Base-by-base conservation (phyloP, 2,113 vertebrate species). In the Grammomys surdaster region DNA sequence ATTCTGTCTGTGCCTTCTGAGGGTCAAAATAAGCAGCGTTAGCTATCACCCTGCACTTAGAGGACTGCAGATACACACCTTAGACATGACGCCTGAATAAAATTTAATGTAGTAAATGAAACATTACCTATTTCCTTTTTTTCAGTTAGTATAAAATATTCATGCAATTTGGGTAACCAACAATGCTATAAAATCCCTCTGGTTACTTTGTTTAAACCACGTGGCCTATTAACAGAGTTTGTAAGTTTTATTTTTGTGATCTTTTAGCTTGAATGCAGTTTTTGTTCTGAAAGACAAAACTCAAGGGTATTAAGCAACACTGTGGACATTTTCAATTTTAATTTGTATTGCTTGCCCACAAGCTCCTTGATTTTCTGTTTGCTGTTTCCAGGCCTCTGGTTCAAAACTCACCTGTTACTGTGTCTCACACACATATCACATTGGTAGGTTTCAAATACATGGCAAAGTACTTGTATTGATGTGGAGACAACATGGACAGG, bases 101-200 rank as follows among this genome's bases (percentile, higher is more conserved):
- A 88, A 87, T 67, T 80, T 92, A 90, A 81, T 92, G 76, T 85
- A 69, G 84, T 2, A 86, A 69, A 56, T 51, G 36, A 77, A 46
- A 92, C 36, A 48, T 43, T 9, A 9, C 88, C 31, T 40, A 7
- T 46, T 80, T 76, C 24, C 70, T n/a, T 92, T 93, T 48, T 93
- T 95, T 88, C 9, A 88, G 0, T 67, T 85, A 90, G 77, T 19
- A 65, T 26, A 72, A 33, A 84, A 80, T n/a, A 81, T 43, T 72
- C 19, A 36, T n/a, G 36, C 60, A 88, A 43, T 46, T 76, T 72
- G 69, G 93, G 20, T 26, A 58, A 46, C 20, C 6, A 36, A 80
- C 63, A 86, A 92, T 11, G 81, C 2, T 82, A 1, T 77, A 65
- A 76, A 40, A 58, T 9, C 36, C 87, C 63, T 91, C 40, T 33